Percentiles rank a stretch among this genome's conserved stretches.
These are phyloP conservation scores for Serilophus lunatus DNA, from an alignment of 2,113 vertebrate genomes.

Conservation along the genomic window DNA sequence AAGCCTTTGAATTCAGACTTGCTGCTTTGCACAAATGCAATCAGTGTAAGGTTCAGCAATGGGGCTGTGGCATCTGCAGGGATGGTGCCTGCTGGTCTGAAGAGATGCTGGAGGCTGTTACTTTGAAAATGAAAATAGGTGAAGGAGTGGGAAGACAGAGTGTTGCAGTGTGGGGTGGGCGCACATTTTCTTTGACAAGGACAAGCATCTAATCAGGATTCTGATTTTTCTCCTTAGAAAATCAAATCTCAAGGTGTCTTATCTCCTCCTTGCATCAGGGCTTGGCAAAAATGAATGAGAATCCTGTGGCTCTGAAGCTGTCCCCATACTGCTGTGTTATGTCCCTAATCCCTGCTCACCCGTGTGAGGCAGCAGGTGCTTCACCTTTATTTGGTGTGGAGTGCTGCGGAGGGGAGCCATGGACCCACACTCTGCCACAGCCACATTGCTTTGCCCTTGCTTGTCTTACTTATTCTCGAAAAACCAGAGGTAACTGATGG, in stretches of 20 bases:
- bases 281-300: neutral
- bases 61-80: neutral
- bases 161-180: accelerated
- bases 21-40: neutral
- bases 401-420: neutral
- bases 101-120: neutral
- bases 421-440: neutral
- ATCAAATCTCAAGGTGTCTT: neutral
- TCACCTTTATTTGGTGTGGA: neutral
- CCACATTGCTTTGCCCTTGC: neutral
- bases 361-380: neutral
- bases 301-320: accelerated
- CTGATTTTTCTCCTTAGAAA: neutral
- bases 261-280: neutral
- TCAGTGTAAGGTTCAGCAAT: accelerated
- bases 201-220: neutral
- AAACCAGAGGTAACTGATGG: neutral
- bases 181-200: accelerated
- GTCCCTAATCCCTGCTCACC: neutral
- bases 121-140: neutral
- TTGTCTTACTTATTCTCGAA: neutral
- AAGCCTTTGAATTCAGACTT: neutral
- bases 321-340: accelerated
- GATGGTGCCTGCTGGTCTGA: neutral
- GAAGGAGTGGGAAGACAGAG: neutral